Conservation (phyloP, 2,797 vertebrate species). For the Diglossa cyanea region DNA sequence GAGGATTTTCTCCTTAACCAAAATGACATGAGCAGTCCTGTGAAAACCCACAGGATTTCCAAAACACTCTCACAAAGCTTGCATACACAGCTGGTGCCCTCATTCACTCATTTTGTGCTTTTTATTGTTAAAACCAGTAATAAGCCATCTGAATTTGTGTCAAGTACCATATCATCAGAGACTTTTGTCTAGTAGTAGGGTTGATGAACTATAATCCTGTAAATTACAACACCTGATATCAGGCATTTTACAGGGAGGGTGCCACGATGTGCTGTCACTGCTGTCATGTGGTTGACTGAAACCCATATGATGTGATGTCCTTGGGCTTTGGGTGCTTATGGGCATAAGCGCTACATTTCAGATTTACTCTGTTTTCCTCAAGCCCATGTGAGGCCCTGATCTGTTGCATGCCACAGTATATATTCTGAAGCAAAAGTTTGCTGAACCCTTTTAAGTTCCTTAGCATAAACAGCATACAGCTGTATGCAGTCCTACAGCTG, state of each 20-base stretch:
- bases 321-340: neutral
- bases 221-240: neutral
- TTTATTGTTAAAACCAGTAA: neutral
- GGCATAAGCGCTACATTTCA: neutral
- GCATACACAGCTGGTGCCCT: neutral
- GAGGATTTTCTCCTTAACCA: neutral
- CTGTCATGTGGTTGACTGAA: neutral
- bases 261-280: neutral
- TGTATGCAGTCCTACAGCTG: neutral
- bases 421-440: neutral
- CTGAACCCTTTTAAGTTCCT: neutral
- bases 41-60: neutral
- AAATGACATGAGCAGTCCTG: neutral
- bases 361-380: neutral
- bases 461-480: neutral
- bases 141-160: neutral
- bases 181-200: neutral
- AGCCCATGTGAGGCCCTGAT: rapidly evolving
- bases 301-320: neutral
- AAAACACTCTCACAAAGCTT: neutral
- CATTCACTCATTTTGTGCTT: neutral
- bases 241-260: neutral
- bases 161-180: neutral
- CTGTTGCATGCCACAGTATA: neutral
- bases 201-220: neutral